Evolutionary conservation across 1,140 invertebrate genomes (phyloP), one percentile per base, ranked within the genome.

Genomic region (Oscheius sp.): DNA sequence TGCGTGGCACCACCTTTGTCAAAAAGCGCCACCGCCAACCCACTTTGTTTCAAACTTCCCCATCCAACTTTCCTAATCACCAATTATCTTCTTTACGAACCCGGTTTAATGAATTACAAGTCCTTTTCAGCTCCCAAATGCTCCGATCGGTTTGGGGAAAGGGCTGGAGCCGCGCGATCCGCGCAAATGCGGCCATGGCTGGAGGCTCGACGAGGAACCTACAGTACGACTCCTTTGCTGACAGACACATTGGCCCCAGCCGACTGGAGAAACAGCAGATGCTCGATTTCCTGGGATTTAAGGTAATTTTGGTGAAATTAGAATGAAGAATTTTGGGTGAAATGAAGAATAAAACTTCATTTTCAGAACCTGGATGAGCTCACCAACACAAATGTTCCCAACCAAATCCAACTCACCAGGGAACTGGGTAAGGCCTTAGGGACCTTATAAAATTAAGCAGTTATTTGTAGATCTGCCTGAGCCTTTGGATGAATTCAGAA

Each of bases 231-330:
- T 77, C 73, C 32, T 82, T 82, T 55, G 79, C 83, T 26, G 82
- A 82, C 59, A 77, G 79, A 55, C 80, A 81, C 61, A 81, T 81
- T 46, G 80, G 80, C 13, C 80, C 80, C 13, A 79, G 78, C 45
- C 73, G 84, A 52, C 42, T 82, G 75, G 82, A 83, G 45, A 78
- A 79, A 31, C 81, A 83, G 34, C 77, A 80, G 67, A 84, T 83
- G 82, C 79, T 83, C 15, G 59, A 79, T 59, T 78, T 77, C 72
- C 62, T 83, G 29, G 81, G 81, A 66, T 83, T 81, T 64, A 82
- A 84, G 68, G 81, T 79, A 61, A 26, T 45, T 35, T 13, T n/a
- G n/a, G n/a, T n/a, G n/a, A n/a, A n/a, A n/a, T n/a, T n/a, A n/a
- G n/a, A n/a, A n/a, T n/a, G 20, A 10, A 23, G 1, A 0, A n/a